Evolutionary conservation across 2,113 vertebrate genomes (phyloP), one percentile per base, ranked within the genome.

Genomic region (Colinus virginianus): DNA sequence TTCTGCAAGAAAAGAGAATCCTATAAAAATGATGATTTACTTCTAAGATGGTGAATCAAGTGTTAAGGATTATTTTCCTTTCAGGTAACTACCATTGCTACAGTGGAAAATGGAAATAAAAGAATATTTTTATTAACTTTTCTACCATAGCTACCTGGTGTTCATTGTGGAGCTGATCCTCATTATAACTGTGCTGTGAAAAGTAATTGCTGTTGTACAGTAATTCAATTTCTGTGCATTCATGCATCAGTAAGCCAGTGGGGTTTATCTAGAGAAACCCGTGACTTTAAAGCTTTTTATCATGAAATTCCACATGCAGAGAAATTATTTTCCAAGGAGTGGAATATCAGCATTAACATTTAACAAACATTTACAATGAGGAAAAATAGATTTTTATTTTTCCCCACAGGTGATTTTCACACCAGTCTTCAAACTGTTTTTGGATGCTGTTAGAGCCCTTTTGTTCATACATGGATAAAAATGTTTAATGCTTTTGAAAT

Each of bases 171-270:
- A 94, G 94, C 96, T 75, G 97, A 96, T 96, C 97, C 96, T 97
- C 96, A 97, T 98, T 98, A 97, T 97, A 96, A 96, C 94, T 93
- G 93, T 95, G 71, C 97, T 94, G 96, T 96, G 97, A 96, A 97
- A 98, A 98, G 98, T 98, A 98, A 98, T 98, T 98, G 98, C 96
- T 96, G 97, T 97, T 98, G 97, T 98, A 97, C 98, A 98, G 98
- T 98, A 98, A 99, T 99, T 99, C 98, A 99, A 98, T 99, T 99
- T 98, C 98, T 93, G 97, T 79, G 95, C 95, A 93, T 98, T 96
- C 98, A 97, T 92, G 96, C 98, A 94, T 97, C 97, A 97, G 97
- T 98, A 98, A 98, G 92, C 98, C 88, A 97, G 82, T 75, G 64
- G 91, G 96, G 94, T 98, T 98, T 98, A 98, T 98, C 98, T 98